A percentile compares a stretch with the other conserved stretches of the same genome.
Conservation (phyloP, 2,888 invertebrate species). For the Ommatoiulus sabulosus region DNA sequence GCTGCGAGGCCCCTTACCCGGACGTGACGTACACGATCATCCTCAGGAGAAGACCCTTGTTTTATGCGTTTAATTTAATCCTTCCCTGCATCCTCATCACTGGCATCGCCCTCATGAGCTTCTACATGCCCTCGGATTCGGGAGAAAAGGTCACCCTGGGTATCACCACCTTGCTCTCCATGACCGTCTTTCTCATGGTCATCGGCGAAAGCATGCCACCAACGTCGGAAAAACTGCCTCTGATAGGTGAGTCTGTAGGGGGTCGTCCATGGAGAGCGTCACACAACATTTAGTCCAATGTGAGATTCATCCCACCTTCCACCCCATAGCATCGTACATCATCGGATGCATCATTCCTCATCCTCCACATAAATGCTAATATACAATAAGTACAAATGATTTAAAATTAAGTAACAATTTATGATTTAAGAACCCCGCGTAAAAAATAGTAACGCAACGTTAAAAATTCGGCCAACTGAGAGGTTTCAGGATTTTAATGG, state of each 20-base stretch:
- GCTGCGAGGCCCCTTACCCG: conserved; percentile 70
- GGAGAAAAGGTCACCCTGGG: conserved; percentile 71
- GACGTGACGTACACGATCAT: conserved; percentile 70
- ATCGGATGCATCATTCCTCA: no score
- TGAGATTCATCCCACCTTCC: no score
- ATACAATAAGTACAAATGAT: no score
- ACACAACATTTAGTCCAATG: no score
- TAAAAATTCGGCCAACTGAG: no score
- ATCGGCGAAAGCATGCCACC: conserved; percentile 73
- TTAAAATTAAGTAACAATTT: no score
- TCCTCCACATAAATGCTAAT: no score
- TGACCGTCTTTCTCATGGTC: conserved; percentile 73
- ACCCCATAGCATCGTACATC: no score
- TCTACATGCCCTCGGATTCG: conserved; percentile 73
- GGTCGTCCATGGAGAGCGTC: background rate
- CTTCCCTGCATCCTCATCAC: conserved; percentile 72
- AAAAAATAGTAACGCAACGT: no score
- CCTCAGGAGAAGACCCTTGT: conserved; percentile 70
- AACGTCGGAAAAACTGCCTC: conserved; percentile 72
- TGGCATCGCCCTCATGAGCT: conserved; percentile 71
- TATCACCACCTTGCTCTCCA: conserved; percentile 72
- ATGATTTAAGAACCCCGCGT: no score
- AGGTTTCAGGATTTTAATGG: no score
- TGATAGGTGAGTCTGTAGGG: conserved; percentile 68
- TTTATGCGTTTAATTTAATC: conserved; percentile 69